Conservation (phyloP, 2,888 invertebrate species). For the Anticlea derivata region DNA sequence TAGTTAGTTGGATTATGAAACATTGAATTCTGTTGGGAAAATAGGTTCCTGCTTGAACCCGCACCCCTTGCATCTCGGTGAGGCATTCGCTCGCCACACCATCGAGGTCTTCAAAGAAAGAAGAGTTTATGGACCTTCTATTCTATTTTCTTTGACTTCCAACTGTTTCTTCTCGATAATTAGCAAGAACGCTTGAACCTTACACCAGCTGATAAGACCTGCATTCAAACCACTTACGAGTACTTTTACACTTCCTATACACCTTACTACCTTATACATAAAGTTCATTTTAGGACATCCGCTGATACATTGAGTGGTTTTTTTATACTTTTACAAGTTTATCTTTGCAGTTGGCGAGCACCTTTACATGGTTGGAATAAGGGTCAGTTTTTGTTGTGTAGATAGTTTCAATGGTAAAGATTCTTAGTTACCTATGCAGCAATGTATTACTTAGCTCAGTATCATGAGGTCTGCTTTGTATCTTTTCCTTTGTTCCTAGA, state of each 20-base stretch:
- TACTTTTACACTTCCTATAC: conserved; percentile 21
- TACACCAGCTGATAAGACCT: conserved; percentile 54
- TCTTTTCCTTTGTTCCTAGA: conserved; percentile 23
- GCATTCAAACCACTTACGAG: conserved; percentile 46
- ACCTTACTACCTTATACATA: conserved; percentile 36
- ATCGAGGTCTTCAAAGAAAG: no score
- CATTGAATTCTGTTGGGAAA: no score
- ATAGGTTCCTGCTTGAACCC: no score
- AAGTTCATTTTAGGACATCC: conserved; percentile 28
- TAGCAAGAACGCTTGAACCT: conserved; percentile 59
- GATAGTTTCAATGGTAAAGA: conserved; percentile 25
- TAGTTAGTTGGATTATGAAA: no score
- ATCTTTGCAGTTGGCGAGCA: background rate
- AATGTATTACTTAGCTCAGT: conserved; percentile 38
- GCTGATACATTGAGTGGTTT: background rate
- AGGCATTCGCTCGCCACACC: no score
- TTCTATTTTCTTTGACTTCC: conserved; percentile 27
- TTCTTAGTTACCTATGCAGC: conserved; percentile 45
- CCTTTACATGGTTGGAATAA: background rate
- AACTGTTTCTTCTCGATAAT: conserved; percentile 57
- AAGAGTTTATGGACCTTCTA: background rate
- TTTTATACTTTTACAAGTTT: conserved; percentile 4
- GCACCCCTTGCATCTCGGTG: no score
- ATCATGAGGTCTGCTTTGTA: conserved; percentile 40
- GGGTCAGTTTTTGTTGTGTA: background rate